Evolutionary conservation across 2,797 vertebrate genomes (phyloP), one percentile per base, ranked within the genome.

Genomic region (Pyrrhura leucotis): DNA sequence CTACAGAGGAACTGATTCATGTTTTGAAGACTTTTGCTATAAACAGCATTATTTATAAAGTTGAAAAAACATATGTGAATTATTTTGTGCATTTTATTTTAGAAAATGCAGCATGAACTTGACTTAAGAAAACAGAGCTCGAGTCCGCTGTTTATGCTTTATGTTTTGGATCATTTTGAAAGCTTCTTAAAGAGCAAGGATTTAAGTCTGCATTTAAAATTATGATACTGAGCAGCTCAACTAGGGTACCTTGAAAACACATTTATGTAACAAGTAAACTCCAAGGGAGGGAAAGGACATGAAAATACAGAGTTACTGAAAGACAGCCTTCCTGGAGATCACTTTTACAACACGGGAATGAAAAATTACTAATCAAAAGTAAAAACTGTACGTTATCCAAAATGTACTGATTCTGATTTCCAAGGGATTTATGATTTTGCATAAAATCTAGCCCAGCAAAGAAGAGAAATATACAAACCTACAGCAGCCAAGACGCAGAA

Each of bases 111-210:
- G 73, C 11, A 72, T 40, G 74, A 89, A 75, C 69, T 90, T 96
- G 84, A 85, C 63, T 75, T 89, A 61, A 77, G 58, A 88, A 83
- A 93, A 71, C 77, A 91, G 21, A 90, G 82, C 84, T 93, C 9
- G 29, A 93, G 91, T 95, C 72, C 81, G 85, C 66, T 89, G 75
- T 96, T 97, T 85, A 91, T 91, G 66, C 87, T 95, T 95, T 93
- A 76, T 92, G 88, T 80, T 93, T 90, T 85, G 82, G 72, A 96
- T 81, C 18, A 59, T 80, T 89, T 80, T 83, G 80, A 91, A 91
- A 92, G 80, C 80, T 94, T 93, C 76, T 78, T 58, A 42, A 54
- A 50, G 12, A 88, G 37, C 58, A 73, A 84, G 26, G 63, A 81
- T 86, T 88, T 85, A 93, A 37, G 14, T 39, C 66, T 86, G 68